A percentile compares a stretch with the other conserved stretches of the same genome.
Evolutionary conservation across 2,797 vertebrate genomes (phyloP).

Genomic region (Phoebastria nigripes): DNA sequence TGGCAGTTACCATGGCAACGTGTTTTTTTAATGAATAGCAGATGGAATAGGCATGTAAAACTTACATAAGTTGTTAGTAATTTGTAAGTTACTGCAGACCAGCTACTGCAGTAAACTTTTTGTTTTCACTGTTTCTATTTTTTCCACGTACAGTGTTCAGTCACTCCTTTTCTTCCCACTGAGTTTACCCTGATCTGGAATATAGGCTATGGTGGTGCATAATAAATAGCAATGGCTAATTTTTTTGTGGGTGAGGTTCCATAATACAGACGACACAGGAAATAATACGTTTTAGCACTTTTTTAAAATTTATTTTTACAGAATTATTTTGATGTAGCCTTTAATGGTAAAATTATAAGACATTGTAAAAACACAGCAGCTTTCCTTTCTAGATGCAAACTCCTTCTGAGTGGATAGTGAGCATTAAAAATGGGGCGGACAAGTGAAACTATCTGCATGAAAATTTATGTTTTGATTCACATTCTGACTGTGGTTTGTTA

Average conservation of each 20-base stretch:
- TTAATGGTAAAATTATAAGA: background rate
- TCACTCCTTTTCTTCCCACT: conserved; percentile 56
- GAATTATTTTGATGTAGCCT: background rate
- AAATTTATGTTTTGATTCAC: background rate
- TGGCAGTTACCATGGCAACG: conserved; percentile 78
- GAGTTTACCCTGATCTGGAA: conserved; percentile 53
- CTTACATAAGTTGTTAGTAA: conserved; percentile 84
- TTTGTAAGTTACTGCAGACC: conserved; percentile 80
- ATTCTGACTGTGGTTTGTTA: background rate
- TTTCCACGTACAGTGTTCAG: conserved; percentile 44
- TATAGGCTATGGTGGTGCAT: conserved; percentile 20
- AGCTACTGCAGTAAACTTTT: conserved; percentile 78
- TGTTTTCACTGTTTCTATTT: conserved; percentile 74
- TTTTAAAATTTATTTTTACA: background rate
- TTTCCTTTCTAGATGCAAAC: background rate
- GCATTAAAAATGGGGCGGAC: background rate
- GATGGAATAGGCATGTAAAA: conserved; percentile 82
- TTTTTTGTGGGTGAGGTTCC: conserved; percentile 28
- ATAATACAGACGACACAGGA: background rate
- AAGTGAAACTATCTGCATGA: background rate
- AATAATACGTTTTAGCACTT: background rate
- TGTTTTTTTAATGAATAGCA: conserved; percentile 81
- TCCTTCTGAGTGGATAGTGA: background rate
- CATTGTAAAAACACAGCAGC: background rate
- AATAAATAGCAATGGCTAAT: conserved; percentile 53